Conservation (phyloP, 2,113 vertebrate species). For the Bolborhynchus lineola region DNA sequence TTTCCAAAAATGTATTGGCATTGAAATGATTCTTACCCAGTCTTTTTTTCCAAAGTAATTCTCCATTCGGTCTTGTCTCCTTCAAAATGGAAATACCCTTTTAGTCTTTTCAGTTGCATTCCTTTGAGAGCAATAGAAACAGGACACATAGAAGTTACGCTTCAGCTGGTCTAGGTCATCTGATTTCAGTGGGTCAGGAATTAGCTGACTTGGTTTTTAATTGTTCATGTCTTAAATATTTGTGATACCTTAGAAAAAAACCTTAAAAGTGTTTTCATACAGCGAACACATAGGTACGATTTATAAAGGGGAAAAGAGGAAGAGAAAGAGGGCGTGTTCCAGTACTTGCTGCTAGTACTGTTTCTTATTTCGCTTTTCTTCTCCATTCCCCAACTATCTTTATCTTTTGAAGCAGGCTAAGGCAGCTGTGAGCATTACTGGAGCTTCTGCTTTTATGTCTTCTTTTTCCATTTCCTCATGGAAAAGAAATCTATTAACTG, state of each 20-base stretch:
- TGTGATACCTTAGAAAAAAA: background rate
- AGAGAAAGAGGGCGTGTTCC: background rate
- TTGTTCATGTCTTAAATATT: background rate
- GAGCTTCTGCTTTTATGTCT: background rate
- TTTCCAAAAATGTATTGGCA: background rate
- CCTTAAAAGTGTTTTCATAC: background rate
- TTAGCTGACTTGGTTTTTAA: background rate
- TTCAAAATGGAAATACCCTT: background rate
- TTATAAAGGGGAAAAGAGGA: background rate
- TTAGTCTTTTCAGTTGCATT: background rate
- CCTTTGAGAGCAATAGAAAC: background rate
- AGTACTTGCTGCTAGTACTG: background rate
- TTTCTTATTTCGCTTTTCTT: background rate
- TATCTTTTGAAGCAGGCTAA: slow-evolving; percentile 18
- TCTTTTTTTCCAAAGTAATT: background rate
- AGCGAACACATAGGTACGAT: background rate
- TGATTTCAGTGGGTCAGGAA: background rate
- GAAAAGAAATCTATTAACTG: slow-evolving; percentile 40
- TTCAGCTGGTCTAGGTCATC: background rate
- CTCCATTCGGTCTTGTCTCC: background rate
- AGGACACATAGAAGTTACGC: background rate
- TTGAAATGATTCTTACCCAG: background rate
- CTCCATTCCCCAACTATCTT: background rate
- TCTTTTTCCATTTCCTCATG: background rate
- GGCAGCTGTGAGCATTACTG: slow-evolving; percentile 5